Conservation (phyloP, 2,797 vertebrate species). For the Hemibagrus guttatus region DNA sequence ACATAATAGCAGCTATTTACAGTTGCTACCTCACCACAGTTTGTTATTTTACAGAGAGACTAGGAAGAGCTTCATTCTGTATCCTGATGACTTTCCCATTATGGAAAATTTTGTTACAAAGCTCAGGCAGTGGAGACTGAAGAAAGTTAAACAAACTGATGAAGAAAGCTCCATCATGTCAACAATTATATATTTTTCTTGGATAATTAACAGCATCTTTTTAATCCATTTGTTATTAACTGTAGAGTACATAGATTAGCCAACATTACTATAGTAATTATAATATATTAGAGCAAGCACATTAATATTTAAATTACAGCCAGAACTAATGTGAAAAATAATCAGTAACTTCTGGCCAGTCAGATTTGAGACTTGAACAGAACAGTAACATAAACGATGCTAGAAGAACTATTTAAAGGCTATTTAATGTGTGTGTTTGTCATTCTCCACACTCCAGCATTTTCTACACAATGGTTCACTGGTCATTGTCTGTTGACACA, state of each 20-base stretch:
- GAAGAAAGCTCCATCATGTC: background rate
- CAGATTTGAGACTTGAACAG: background rate
- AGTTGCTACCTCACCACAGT: background rate
- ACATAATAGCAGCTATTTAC: background rate
- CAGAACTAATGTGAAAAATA: background rate
- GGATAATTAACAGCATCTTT: background rate
- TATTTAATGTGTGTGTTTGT: background rate
- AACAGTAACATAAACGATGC: background rate
- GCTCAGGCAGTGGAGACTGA: background rate
- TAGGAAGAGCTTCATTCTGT: background rate
- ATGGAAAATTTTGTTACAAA: background rate
- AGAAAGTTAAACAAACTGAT: background rate
- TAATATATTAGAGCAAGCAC: background rate
- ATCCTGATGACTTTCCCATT: background rate
- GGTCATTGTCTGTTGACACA: slow-evolving; percentile 1
- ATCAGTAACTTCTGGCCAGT: background rate
- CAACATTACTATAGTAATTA: background rate
- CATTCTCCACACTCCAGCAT: background rate
- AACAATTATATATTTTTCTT: background rate
- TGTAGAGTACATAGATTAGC: background rate
- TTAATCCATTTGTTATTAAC: background rate
- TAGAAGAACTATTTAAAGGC: background rate
- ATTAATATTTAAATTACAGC: background rate
- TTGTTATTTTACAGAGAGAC: background rate
- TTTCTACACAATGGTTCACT: background rate